Percentiles rank a stretch among this genome's conserved stretches.
These are phyloP conservation scores for Drosophila fulvimacula DNA, from an alignment of 2,888 invertebrate genomes.

Conservation along the genomic window DNA sequence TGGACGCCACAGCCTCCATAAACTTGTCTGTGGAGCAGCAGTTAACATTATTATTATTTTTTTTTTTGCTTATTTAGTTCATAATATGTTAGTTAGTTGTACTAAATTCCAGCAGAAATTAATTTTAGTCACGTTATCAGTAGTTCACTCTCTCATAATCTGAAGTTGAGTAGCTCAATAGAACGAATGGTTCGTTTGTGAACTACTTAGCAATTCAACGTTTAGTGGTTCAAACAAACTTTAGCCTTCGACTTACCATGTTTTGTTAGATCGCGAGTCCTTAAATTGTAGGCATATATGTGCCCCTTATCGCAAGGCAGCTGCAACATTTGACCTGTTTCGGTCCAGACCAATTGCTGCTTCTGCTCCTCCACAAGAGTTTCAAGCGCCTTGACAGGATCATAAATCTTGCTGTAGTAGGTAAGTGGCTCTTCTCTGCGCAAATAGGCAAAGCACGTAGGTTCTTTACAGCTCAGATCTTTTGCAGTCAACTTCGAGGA, in stretches of 20 bases:
- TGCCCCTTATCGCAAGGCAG: slow-evolving; percentile 24
- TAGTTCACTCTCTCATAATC: neutral
- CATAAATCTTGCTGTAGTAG: slow-evolving; percentile 54
- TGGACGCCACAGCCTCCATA: slow-evolving; percentile 25
- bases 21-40: slow-evolving; percentile 37
- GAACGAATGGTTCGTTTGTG: neutral
- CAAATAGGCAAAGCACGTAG: slow-evolving; percentile 51
- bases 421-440: slow-evolving; percentile 15
- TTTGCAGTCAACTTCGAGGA: slow-evolving; percentile 44
- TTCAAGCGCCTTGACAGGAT: slow-evolving; percentile 42
- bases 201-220: no score
- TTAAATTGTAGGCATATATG: slow-evolving; percentile 46
- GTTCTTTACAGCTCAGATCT: slow-evolving; percentile 50
- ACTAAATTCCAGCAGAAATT: no score
- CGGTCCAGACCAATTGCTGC: slow-evolving; percentile 2
- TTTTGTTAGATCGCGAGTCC: slow-evolving; percentile 8
- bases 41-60: no score
- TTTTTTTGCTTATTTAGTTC: no score
- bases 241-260: slow-evolving; percentile 45
- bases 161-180: neutral
- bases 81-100: no score
- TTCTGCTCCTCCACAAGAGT: neutral
- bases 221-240: neutral
- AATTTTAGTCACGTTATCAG: no score
- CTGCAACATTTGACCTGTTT: neutral